Conservation (phyloP, 2,113 vertebrate genomes). For the Bambusicola thoracicus region DNA sequence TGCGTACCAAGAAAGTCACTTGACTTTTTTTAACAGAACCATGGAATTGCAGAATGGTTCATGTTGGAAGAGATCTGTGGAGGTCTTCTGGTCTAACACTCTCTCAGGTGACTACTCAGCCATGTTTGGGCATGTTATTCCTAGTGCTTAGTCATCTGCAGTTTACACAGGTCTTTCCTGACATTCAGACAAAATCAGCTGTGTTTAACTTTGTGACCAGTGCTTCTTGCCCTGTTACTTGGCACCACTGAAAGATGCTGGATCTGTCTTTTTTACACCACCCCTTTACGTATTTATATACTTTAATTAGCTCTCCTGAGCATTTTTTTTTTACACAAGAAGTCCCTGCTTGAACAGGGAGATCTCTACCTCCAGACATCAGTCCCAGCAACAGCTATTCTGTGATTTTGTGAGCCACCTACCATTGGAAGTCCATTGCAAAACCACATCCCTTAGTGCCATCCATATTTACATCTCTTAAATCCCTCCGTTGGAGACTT, state of each 20-base stretch:
- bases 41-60: neutral
- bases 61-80: neutral
- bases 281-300: neutral
- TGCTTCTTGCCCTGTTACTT: neutral
- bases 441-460: neutral
- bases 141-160: neutral
- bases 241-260: neutral
- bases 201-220: neutral
- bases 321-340: neutral
- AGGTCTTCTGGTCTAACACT: neutral
- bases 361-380: neutral
- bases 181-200: neutral
- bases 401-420: neutral
- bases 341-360: neutral
- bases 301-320: neutral
- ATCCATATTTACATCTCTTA: neutral
- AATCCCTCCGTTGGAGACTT: neutral
- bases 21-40: neutral
- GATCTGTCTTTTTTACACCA: neutral
- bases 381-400: neutral
- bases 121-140: neutral
- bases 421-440: neutral
- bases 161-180: neutral
- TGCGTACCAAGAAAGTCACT: neutral
- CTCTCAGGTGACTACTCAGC: neutral